phyloP scores from a whole-genome alignment of 2,113 vertebrate species.

The Heterotis niloticus region DNA sequence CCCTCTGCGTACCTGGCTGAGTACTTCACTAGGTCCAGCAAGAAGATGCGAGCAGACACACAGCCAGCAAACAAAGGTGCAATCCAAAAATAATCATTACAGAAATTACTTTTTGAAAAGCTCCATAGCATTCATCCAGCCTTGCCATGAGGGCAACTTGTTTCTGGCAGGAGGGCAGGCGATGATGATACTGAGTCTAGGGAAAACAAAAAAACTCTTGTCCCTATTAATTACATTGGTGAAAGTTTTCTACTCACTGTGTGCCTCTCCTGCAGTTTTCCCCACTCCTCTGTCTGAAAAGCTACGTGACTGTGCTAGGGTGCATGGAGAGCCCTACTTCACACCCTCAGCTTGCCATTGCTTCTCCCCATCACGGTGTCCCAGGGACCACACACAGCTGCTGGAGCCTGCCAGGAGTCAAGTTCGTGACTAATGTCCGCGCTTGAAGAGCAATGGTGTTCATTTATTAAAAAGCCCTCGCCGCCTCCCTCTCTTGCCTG shows the following conservation, averaged over 20 bases:
- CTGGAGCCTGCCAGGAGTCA: slow-evolving; percentile 25
- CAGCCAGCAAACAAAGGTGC: no score
- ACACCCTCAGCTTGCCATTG: not conserved
- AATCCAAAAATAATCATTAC: no score
- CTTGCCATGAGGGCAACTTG: not conserved
- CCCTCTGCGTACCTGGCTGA: not conserved
- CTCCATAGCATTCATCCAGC: not conserved
- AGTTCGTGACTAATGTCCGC: slow-evolving; percentile 40
- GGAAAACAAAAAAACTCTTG: not conserved
- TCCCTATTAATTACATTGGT: not conserved
- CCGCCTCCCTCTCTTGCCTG: not conserved
- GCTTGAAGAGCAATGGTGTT: slow-evolving; percentile 27
- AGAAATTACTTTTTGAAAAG: no score
- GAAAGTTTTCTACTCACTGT: not conserved
- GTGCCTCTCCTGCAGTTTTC: no score
- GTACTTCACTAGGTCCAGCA: not conserved
- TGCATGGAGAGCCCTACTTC: not conserved
- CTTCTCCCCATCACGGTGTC: not conserved
- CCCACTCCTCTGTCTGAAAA: not conserved
- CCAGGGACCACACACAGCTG: slow-evolving; percentile 24
- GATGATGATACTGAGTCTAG: not conserved
- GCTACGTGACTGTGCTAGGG: slow-evolving; percentile 1
- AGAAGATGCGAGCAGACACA: no score
- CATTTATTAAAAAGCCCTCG: slow-evolving; percentile 24
- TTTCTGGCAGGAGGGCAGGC: not conserved